phyloP scores from a whole-genome alignment of 2,113 vertebrate species.

The Zosterops borbonicus region DNA sequence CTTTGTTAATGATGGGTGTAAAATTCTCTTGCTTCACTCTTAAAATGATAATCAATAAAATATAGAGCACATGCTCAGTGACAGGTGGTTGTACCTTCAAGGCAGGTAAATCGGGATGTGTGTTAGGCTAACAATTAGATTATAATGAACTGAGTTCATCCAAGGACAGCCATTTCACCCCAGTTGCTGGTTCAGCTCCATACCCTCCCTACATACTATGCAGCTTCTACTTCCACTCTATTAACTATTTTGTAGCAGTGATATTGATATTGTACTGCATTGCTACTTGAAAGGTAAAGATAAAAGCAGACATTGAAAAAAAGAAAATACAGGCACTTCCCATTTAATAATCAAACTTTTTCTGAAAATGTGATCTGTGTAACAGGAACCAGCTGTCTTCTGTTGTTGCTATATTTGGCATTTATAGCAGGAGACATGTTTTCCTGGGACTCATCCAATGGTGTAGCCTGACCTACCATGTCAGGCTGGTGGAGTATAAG shows the following conservation, averaged over 20 bases:
- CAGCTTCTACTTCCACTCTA: neutral
- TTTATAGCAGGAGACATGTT: neutral
- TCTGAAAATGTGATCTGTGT: neutral
- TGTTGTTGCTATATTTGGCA: neutral
- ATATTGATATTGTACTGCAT: neutral
- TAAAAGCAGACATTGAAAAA: neutral
- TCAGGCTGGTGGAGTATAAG: neutral
- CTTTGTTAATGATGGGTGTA: neutral
- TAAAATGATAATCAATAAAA: neutral
- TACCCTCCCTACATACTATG: neutral
- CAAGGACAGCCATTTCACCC: neutral
- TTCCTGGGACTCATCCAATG: neutral
- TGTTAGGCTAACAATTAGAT: neutral
- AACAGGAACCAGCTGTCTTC: neutral
- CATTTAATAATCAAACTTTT: neutral
- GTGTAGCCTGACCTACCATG: neutral
- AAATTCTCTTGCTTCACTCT: rapidly evolving
- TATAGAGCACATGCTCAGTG: neutral
- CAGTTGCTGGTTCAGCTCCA: neutral
- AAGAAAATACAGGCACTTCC: neutral
- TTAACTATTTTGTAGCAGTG: neutral
- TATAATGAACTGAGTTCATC: neutral
- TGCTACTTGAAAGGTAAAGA: neutral
- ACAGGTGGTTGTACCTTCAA: neutral
- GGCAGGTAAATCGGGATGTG: neutral